Base-by-base conservation (phyloP, 92 coral and sea anemone genomes). In the Desmophyllum pertusum region DNA sequence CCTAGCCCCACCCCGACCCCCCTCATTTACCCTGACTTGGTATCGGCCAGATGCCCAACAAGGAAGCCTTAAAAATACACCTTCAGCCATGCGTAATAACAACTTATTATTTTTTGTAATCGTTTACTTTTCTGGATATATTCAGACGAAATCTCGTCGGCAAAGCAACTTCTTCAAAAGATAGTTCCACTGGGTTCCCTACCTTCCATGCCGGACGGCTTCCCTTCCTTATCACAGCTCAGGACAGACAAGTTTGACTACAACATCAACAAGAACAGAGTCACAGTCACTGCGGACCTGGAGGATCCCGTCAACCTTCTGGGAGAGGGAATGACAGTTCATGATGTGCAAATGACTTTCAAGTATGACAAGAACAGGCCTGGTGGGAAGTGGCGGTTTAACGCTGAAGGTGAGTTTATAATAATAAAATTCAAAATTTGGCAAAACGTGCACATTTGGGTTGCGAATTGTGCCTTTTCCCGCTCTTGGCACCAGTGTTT, bases 171-270 rank as follows among this genome's bases (percentile, higher is more conserved):
- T 64, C 89, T 94, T 38, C 90, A 75, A 59, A 91, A 92, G 70
- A 95, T 86, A 36, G 91, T 95, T 23, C 97, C 98, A 36, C 84
- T 87, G 36, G 94, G 96, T 3, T 88, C 91, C 17, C 80, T 97
- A 48, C 99, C 99, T 33, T 73, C 88, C 42, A 70, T 97, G 83
- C 99, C 99, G 29, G 97, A 91, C 59, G 98, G 99, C 80, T 97
- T 97, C 81, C 94, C 94, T 55, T 79, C 88, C 59, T 88, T 97
- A 38, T 90, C 93, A 31, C 76, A 92, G 66, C 91, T 97, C 51
- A 92, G 87, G 48, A 93, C 99, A 1, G 98, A 92, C 75, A 95
- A 90, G 78, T 97, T 97, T 84, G 95, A 95, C 52, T 95, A 91
- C 65, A 88, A 80, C 74, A 89, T 87, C 17, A 86, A 87, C 62